These are phyloP conservation scores for Falco punctatus DNA, from an alignment of 2,113 vertebrate genomes.

Conservation along the genomic window DNA sequence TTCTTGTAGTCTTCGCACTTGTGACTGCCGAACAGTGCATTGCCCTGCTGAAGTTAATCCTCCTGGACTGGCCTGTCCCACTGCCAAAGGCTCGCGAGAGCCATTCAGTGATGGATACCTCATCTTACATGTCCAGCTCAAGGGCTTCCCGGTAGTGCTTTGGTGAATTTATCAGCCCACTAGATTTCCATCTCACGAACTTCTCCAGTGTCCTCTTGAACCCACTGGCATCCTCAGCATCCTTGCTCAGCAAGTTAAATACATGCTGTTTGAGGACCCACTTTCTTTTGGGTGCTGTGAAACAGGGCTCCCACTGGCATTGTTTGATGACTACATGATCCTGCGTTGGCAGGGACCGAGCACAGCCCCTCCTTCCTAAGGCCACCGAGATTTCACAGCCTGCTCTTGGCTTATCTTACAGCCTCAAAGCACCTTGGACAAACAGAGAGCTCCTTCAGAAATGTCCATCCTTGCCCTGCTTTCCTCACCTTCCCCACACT, in stretches of 20 bases:
- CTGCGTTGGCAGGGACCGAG: accelerated
- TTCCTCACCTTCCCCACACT: accelerated
- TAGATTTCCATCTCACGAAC: not conserved
- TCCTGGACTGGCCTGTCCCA: not conserved
- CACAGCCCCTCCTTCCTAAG: not conserved
- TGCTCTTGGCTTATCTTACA: not conserved
- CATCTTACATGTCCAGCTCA: not conserved
- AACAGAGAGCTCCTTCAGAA: not conserved
- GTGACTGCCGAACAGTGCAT: accelerated
- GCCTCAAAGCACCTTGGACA: not conserved
- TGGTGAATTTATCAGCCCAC: not conserved
- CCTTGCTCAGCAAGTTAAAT: not conserved
- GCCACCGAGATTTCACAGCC: not conserved
- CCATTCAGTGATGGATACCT: not conserved
- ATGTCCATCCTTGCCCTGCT: not conserved
- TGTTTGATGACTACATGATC: not conserved
- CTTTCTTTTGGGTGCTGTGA: not conserved
- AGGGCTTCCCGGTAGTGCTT: not conserved
- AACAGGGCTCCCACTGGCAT: not conserved
- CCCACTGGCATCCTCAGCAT: accelerated
- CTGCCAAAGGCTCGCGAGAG: not conserved
- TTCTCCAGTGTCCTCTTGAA: not conserved
- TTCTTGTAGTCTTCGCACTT: not conserved
- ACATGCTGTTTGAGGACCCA: accelerated
- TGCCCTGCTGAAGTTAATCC: not conserved